Conservation (phyloP, 2,888 invertebrate genomes). For the Aphidoletes aphidimyza region DNA sequence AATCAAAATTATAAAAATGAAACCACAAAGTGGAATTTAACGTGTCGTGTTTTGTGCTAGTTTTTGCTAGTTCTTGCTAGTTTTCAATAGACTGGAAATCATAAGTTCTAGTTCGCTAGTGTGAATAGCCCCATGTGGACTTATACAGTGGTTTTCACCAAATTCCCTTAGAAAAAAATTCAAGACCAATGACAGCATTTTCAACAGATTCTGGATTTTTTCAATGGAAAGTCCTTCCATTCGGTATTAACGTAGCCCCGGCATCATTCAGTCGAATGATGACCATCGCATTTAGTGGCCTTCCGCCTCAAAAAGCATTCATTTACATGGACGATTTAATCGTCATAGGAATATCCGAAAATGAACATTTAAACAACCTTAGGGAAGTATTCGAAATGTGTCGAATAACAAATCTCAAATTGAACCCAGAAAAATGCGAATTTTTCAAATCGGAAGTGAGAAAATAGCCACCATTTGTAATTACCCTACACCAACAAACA, state of each 20-base stretch:
- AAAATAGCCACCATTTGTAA: constrained; percentile 56
- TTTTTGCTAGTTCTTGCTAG: too few relatives aligned
- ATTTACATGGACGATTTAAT: constrained; percentile 59
- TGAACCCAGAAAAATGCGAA: constrained; percentile 58
- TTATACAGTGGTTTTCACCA: constrained; percentile 56
- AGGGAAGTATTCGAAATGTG: constrained; percentile 58
- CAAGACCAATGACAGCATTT: constrained; percentile 58
- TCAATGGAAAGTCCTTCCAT: constrained; percentile 58
- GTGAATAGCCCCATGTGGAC: too few relatives aligned
- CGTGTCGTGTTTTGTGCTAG: too few relatives aligned
- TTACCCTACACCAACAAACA: constrained; percentile 56
- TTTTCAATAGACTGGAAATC: too few relatives aligned
- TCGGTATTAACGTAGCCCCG: constrained; percentile 58
- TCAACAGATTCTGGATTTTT: constrained; percentile 57
- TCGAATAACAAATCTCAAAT: constrained; percentile 56
- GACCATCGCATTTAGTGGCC: constrained; percentile 58
- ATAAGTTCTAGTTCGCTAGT: too few relatives aligned
- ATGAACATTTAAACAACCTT: constrained; percentile 56
- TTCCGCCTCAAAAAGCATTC: constrained; percentile 58
- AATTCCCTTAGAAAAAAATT: constrained; percentile 55
- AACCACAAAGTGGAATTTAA: too few relatives aligned
- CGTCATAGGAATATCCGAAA: constrained; percentile 58
- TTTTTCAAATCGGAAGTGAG: constrained; percentile 58
- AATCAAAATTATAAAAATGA: too few relatives aligned
- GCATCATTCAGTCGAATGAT: constrained; percentile 60